Conservation (phyloP, 2,797 vertebrate genomes). For the Cyclopterus lumpus region DNA sequence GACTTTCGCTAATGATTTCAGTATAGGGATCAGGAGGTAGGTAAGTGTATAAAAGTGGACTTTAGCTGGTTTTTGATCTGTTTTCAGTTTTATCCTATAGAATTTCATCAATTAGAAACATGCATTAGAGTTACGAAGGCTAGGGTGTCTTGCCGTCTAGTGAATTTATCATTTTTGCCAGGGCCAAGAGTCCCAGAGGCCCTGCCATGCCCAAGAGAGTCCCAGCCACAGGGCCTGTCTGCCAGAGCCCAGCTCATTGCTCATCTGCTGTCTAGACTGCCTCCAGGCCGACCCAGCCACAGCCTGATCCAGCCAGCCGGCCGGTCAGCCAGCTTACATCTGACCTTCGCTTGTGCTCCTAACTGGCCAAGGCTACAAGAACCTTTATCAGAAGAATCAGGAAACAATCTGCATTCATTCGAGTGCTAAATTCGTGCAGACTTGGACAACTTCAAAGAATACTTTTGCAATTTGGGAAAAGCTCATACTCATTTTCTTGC, state of each 20-base stretch:
- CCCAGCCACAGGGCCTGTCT: slow-evolving; percentile 53
- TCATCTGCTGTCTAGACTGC: slow-evolving; percentile 80
- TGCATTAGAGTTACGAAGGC: slow-evolving; percentile 13
- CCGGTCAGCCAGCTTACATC: slow-evolving; percentile 21
- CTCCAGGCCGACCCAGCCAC: slow-evolving; percentile 56
- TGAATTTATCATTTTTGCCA: slow-evolving; percentile 37
- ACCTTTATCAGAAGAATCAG: slow-evolving; percentile 6
- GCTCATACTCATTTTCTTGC: neutral
- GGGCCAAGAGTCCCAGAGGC: slow-evolving; percentile 41
- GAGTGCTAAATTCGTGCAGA: neutral
- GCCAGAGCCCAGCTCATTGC: slow-evolving; percentile 63
- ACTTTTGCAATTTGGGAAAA: neutral
- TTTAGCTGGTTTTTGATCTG: neutral
- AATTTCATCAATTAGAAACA: neutral
- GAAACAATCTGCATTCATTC: neutral
- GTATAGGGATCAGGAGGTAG: slow-evolving; percentile 3
- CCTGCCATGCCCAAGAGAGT: slow-evolving; percentile 38
- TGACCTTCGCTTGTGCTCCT: slow-evolving; percentile 15
- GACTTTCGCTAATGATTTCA: slow-evolving; percentile 37
- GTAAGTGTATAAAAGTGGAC: neutral
- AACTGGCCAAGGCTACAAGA: slow-evolving; percentile 13
- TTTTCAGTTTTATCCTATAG: slow-evolving; percentile 7
- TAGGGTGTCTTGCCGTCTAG: neutral
- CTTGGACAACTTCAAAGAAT: neutral
- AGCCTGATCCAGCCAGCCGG: slow-evolving; percentile 34